phyloP scores from a whole-genome alignment of 2,113 vertebrate species.

The Aptenodytes forsteri region DNA sequence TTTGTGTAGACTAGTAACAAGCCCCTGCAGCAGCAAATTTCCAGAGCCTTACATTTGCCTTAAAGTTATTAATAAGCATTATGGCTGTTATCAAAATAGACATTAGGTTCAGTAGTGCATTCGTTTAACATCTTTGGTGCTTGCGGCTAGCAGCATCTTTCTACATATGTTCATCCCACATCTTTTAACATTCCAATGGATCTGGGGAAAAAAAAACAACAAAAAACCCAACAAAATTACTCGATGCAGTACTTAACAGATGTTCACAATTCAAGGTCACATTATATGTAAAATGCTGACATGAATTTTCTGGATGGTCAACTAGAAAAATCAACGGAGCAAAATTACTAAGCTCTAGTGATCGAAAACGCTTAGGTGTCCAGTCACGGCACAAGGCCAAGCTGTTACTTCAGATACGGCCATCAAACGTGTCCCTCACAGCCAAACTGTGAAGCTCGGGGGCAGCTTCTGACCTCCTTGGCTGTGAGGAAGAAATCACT shows the following conservation, averaged over 20 bases:
- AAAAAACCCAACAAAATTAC: background rate
- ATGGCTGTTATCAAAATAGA: slow-evolving; percentile 70
- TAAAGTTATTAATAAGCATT: slow-evolving; percentile 44
- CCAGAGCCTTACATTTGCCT: slow-evolving; percentile 35
- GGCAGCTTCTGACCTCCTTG: background rate
- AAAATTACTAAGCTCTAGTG: background rate
- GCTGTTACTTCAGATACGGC: background rate
- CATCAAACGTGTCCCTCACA: background rate
- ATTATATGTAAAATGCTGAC: background rate
- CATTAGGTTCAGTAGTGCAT: slow-evolving; percentile 63
- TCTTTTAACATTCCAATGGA: background rate
- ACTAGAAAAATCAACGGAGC: background rate
- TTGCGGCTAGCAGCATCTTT: slow-evolving; percentile 69
- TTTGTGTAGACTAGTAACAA: slow-evolving; percentile 3
- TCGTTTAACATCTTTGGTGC: slow-evolving; percentile 74
- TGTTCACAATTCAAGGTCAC: background rate
- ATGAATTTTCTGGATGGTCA: background rate
- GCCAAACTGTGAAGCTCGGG: fast-evolving
- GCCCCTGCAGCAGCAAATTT: slow-evolving; percentile 35
- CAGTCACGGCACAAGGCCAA: background rate
- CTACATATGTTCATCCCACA: background rate
- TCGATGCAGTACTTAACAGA: background rate
- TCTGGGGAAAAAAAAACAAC: background rate
- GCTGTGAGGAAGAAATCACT: background rate
- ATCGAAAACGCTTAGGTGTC: background rate